Evolutionary conservation across 2,797 vertebrate genomes (phyloP).

Genomic region (Sorex maritimensis): DNA sequence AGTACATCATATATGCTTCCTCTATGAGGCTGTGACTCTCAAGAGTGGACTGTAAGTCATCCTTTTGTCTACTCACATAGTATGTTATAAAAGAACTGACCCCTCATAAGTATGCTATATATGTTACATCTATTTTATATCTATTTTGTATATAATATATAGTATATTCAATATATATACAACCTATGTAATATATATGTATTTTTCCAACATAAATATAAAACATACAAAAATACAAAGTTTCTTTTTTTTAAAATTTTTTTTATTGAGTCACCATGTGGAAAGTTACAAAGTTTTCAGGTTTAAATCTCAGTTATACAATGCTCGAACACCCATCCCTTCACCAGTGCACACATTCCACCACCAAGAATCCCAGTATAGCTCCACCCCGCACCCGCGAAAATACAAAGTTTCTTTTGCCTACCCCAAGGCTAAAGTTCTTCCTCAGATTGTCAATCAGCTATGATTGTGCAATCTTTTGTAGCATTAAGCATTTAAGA

Average conservation of each 20-base stretch:
- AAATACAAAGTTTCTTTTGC: background rate
- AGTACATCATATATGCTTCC: background rate
- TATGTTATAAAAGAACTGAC: conserved; percentile 7
- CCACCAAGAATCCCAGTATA: too few relatives aligned
- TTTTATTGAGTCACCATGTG: too few relatives aligned
- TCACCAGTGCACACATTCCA: too few relatives aligned
- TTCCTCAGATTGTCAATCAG: conserved; percentile 39
- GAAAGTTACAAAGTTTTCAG: too few relatives aligned
- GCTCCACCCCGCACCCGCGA: too few relatives aligned
- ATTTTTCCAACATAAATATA: too few relatives aligned
- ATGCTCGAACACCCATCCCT: too few relatives aligned
- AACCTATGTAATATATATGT: conserved; percentile 24
- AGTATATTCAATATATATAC: too few relatives aligned
- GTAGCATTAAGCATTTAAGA: conserved; percentile 37
- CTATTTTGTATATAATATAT: too few relatives aligned
- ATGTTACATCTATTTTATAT: too few relatives aligned
- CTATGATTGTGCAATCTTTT: conserved; percentile 33
- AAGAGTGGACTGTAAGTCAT: conserved; percentile 21
- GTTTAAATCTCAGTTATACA: too few relatives aligned
- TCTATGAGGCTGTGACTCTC: background rate
- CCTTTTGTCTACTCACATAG: conserved; percentile 16
- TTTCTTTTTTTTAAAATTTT: background rate
- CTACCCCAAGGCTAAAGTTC: conserved; percentile 20
- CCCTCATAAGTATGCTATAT: conserved; percentile 47
- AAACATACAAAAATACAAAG: too few relatives aligned